Evolutionary conservation across 2,888 invertebrate genomes (phyloP), one percentile per base, ranked within the genome.

Genomic region (Diachrysia chrysitis): DNA sequence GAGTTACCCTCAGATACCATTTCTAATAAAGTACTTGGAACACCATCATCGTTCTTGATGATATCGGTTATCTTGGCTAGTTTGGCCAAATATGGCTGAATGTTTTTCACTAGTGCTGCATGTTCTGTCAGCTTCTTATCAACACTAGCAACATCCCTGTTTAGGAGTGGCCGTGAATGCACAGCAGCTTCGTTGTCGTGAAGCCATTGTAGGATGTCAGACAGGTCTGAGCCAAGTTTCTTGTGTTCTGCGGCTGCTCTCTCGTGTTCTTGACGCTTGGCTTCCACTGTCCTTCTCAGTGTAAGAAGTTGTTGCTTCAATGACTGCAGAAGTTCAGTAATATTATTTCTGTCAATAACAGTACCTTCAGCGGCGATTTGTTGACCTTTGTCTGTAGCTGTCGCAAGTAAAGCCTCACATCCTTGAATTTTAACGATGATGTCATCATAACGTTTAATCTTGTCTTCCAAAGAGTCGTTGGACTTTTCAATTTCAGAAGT

Each of bases 361-460:
- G 98, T 97, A 53, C 98, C 98, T 92, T 99, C 99, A 0, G 97
- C 97, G 0, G 98, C 98, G 37, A 99, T 99, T 89, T 98, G 98
- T 85, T 98, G 98, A 0, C 99, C 99, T 89, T 99, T 99, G 86
- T 99, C 99, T 16, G 97, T 97, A 0, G 99, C 98, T 6, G 98
- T 97, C 0, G 98, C 98, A 10, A 99, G 92, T 42, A 97, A 95
- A 12, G 98, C 98, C 90, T 99, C 99, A 87, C 98, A 98, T 83
- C 98, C 98, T 93, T 98, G 98, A 62, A 99, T 98, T 86, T 98
- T 98, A 0, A 96, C 93, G 73, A 98, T 98, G 0, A 98, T 97
- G 78, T 98, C 97, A 85, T 98, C 98, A 83, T 98, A 98, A 62
- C 97, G 97, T 84, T 97, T 97, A 61, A 99, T 98, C 88, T 98